Conservation (phyloP, 2,113 vertebrate genomes). For the Podilymbus podiceps region DNA sequence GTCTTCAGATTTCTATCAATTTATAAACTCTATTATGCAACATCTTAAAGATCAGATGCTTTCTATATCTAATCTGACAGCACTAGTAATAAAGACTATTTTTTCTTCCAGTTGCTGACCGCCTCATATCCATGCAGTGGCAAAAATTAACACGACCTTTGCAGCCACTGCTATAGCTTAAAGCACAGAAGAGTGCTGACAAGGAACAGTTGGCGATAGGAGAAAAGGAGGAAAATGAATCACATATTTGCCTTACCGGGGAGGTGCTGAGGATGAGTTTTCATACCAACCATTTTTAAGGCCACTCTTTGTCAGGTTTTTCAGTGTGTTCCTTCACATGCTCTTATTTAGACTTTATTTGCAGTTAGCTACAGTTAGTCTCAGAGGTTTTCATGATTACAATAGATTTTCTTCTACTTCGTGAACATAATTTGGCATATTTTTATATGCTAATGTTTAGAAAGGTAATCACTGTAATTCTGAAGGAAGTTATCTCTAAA, state of each 20-base stretch:
- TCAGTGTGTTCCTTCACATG: background rate
- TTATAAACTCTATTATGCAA: background rate
- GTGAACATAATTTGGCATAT: background rate
- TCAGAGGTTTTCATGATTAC: background rate
- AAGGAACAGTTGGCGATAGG: background rate
- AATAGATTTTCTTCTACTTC: background rate
- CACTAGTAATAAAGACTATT: background rate
- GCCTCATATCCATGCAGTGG: background rate
- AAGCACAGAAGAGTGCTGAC: background rate
- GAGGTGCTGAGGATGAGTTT: background rate
- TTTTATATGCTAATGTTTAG: background rate
- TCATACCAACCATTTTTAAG: background rate
- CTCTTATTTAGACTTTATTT: background rate
- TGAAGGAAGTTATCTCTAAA: background rate
- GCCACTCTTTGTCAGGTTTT: background rate
- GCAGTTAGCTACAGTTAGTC: background rate
- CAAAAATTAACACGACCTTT: constrained; percentile 19
- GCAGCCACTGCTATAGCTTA: background rate
- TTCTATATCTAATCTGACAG: constrained; percentile 16
- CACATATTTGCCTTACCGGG: background rate
- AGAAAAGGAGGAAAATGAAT: background rate
- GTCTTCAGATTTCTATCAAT: background rate
- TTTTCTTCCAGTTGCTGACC: constrained; percentile 11
- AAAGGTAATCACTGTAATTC: background rate
- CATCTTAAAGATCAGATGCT: background rate